Evolutionary conservation across 2,888 invertebrate genomes (phyloP).

Genomic region (Empis stercorea): DNA sequence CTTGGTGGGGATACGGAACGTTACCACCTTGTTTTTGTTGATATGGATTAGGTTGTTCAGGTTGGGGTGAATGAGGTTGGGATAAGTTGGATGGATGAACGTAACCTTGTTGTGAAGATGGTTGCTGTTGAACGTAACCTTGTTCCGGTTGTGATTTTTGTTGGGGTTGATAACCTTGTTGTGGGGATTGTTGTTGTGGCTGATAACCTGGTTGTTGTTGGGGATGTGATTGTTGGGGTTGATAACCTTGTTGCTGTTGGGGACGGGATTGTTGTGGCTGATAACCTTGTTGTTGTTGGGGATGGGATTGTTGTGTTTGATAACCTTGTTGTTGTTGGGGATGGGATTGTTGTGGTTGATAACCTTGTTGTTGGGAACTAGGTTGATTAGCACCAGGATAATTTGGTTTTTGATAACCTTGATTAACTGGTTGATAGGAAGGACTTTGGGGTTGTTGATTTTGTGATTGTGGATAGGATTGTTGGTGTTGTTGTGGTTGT

Average conservation of each 20-base stretch:
- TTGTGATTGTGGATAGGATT: not conserved
- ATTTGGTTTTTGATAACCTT: no score
- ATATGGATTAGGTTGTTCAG: not conserved
- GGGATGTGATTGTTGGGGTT: slow-evolving; percentile 6
- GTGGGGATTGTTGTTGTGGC: not conserved
- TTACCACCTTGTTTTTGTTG: not conserved
- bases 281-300: slow-evolving; percentile 4
- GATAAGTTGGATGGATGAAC: not conserved
- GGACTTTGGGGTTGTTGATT: not conserved
- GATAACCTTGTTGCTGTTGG: slow-evolving; percentile 9
- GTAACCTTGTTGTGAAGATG: not conserved
- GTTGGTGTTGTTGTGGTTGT: not conserved
- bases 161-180: not conserved
- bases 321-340: slow-evolving; percentile 6
- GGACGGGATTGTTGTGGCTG: slow-evolving; percentile 7
- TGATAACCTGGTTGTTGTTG: not conserved
- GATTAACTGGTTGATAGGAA: not conserved
- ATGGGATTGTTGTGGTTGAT: slow-evolving; percentile 5
- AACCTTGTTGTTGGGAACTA: slow-evolving; percentile 4
- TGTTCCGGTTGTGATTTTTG: not conserved
- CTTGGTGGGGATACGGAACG: slow-evolving; percentile 3
- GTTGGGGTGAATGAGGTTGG: slow-evolving; percentile 7
- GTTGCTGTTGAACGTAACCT: not conserved
- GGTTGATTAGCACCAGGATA: no score
- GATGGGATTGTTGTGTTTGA: slow-evolving; percentile 12